Percentiles rank a stretch among this genome's conserved stretches.
phyloP scores from a whole-genome alignment of 2,888 invertebrate genomes.

The Clostera curtula region DNA sequence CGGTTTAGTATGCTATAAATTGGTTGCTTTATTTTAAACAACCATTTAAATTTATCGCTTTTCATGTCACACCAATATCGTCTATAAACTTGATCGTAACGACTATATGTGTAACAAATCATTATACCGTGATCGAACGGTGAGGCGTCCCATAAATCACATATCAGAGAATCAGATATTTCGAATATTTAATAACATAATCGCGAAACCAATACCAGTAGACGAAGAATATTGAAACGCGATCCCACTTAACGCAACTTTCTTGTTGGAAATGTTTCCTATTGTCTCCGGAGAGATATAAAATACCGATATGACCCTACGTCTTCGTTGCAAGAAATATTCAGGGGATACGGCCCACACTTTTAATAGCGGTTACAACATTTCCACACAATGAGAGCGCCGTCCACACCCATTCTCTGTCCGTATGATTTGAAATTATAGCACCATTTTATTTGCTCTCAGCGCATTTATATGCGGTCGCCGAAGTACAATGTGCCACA shows the following conservation, averaged over 20 bases:
- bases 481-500: constrained; percentile 64
- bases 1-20: constrained; percentile 49
- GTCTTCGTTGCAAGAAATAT: constrained; percentile 74
- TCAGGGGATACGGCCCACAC: constrained; percentile 74
- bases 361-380: constrained; percentile 75
- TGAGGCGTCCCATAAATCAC: constrained; percentile 27
- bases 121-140: constrained; percentile 28
- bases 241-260: constrained; percentile 57
- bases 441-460: constrained; percentile 75
- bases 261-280: constrained; percentile 67
- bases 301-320: constrained; percentile 74
- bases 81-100: constrained; percentile 43
- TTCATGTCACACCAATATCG: constrained; percentile 44
- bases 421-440: constrained; percentile 76
- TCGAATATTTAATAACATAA: constrained; percentile 38
- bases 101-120: constrained; percentile 37
- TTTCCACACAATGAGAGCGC: constrained; percentile 75
- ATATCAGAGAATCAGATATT: constrained; percentile 22
- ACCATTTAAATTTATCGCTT: constrained; percentile 51
- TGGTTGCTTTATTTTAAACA: constrained; percentile 49
- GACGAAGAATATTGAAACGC: constrained; percentile 50
- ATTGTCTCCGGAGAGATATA: constrained; percentile 71
- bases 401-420: constrained; percentile 76
- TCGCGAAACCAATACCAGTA: constrained; percentile 31
- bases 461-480: constrained; percentile 71